Base-by-base conservation (phyloP, 2,888 invertebrate genomes). In the Pheosia gnoma region DNA sequence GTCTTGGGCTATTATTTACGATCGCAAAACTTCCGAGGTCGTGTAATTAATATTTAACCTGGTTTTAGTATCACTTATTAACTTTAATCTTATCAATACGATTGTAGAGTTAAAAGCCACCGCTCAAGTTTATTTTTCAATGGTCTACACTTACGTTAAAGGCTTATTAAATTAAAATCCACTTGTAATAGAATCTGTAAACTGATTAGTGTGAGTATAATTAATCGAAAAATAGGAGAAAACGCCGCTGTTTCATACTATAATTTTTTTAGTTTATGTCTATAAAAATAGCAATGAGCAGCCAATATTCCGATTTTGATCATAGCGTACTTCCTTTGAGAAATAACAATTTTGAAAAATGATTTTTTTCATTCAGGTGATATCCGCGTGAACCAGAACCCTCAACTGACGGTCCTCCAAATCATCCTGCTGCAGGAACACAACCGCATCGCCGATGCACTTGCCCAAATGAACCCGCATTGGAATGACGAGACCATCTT, bases 401-500 rank as follows among this genome's bases (percentile, higher is more conserved):
- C 96, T 0, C 96, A 96, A 74, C 86, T 97, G 67, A 95, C 96
- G 0, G 81, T 96, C 0, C 91, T 96, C 0, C 97, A 97, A 70
- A 94, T 96, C 7, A 84, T 96, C 2, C 84, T 96, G 25, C 85
- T 96, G 59, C 91, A 96, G 58, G 97, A 97, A 84, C 97, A 97
- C 85, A 97, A 97, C 86, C 94, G 96, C 56, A 86, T 97, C 5
- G 96, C 96, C 0, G 93, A 94, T 41, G 84, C 80, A 5, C 87
- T 97, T 8, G 86, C 92, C 0, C 82, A 89, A 6, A 77, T 97
- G 41, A 97, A 97, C 86, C 96, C 96, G 0, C 96, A 96, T 68
- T 97, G 97, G 97, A 91, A 92, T 67, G 97, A 97, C 74, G 97
- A 97, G 84, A 95, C 94, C 0, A 81, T 95, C 6, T 97, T 94